These are phyloP conservation scores for Lasiommata megera DNA, from an alignment of 2,888 invertebrate genomes.

Conservation along the genomic window DNA sequence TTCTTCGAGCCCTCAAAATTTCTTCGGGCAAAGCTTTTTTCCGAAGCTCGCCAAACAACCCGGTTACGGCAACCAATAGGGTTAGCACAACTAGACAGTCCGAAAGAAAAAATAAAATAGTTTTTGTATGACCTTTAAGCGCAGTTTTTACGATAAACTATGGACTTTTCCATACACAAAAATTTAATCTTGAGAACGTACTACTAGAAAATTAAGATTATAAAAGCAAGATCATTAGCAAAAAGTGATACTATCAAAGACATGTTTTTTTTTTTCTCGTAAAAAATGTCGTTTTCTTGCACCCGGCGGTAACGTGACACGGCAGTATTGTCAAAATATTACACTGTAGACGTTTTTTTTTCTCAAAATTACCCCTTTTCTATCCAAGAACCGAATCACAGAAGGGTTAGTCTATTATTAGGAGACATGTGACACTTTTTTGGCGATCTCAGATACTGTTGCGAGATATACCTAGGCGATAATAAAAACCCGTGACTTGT, in stretches of 20 bases:
- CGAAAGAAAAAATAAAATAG: too few species aligned
- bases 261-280: background rate
- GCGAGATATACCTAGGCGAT: too few species aligned
- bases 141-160: too few species aligned
- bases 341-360: conserved; percentile 56
- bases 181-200: too few species aligned
- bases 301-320: conserved; percentile 64
- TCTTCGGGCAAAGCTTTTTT: too few species aligned
- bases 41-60: too few species aligned
- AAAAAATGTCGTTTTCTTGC: conserved; percentile 22
- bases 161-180: too few species aligned
- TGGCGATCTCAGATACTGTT: conserved; percentile 54
- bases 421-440: conserved; percentile 59
- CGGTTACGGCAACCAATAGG: too few species aligned
- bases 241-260: background rate
- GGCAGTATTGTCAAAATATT: conserved; percentile 79
- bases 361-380: conserved; percentile 47
- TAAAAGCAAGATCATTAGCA: background rate
- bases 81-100: too few species aligned
- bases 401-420: conserved; percentile 49
- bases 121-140: too few species aligned
- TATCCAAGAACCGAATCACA: conserved; percentile 32
- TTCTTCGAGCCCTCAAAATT: too few species aligned
- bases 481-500: too few species aligned
- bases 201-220: background rate